phyloP scores from a whole-genome alignment of 1,140 invertebrate genomes.

The Drosophila pectinifera region DNA sequence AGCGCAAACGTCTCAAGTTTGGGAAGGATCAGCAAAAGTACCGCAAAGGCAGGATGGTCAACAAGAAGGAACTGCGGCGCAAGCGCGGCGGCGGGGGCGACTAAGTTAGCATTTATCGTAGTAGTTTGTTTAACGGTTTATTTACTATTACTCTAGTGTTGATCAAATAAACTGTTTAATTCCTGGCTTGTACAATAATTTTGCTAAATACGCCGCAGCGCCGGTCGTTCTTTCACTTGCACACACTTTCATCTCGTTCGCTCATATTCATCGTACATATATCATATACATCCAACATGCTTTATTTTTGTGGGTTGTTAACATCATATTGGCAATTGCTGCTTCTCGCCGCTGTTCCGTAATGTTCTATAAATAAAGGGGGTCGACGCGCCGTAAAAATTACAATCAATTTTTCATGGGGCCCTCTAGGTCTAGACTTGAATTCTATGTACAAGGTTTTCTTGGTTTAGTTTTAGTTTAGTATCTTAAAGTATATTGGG shows the following conservation, averaged over 20 bases:
- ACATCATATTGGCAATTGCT: constrained; percentile 33
- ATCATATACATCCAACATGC: constrained; percentile 64
- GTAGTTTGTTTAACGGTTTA: constrained; percentile 63
- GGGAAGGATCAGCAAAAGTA: constrained; percentile 60
- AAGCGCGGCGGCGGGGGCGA: constrained; percentile 60
- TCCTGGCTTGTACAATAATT: constrained; percentile 64
- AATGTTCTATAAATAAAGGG: constrained; percentile 36
- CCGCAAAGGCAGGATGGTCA: constrained; percentile 66
- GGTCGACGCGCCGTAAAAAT: constrained; percentile 19
- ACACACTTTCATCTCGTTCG: constrained; percentile 39
- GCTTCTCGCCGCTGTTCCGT: constrained; percentile 19
- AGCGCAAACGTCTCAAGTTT: constrained; percentile 66
- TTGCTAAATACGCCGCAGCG: constrained; percentile 63
- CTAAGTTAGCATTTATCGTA: constrained; percentile 41
- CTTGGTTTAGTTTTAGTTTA: constrained; percentile 14
- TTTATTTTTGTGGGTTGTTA: constrained; percentile 47
- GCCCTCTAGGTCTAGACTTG: constrained; percentile 32
- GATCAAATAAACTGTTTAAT: constrained; percentile 70
- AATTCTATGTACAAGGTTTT: constrained; percentile 36
- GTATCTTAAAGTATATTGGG: constrained; percentile 41
- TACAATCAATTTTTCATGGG: constrained; percentile 42
- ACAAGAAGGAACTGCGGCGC: constrained; percentile 66
- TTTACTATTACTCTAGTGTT: constrained; percentile 76
- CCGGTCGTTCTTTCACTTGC: constrained; percentile 31
- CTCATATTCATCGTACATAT: constrained; percentile 36